Evolutionary conservation across 2,888 invertebrate species (phyloP), one percentile per base, ranked within the genome.

Genomic region (Nemotelus pantherinus): DNA sequence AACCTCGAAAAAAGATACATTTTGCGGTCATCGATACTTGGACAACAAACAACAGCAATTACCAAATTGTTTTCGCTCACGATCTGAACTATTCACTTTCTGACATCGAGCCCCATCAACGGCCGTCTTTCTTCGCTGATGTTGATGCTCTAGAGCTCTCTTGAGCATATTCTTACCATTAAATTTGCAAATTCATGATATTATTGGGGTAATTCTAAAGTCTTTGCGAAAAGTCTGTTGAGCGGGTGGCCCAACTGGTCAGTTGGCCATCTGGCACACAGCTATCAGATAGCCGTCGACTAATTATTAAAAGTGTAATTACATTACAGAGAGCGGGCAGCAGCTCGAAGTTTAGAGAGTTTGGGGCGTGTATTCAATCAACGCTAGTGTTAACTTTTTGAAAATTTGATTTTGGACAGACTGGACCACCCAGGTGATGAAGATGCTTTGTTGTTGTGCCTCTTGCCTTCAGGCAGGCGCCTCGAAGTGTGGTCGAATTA

Each of bases 241-340:
- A 44, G 68, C 68, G 68, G 68, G 68, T 68, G 68, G 68, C 53
- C 68, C 6, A 68, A 50, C 4, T 25, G 4, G 58, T 2, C 25
- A 25, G 25, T 25, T 25, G 25, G 25, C 25, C 25, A 25, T 25
- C 25, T 25, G 25, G 25, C 25, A 39, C 68, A 48, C 48, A 68
- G 44, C 6, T 68, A 25, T 68, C 7, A 68, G 25, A 68, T 68
- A 50, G 41, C 48, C 50, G 48, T 68, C 39, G 68, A 53, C 48
- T 68, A 68, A 68, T 68, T 68, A 68, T 68, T 50, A 39, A 25
- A 25, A 50, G 10, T 50, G 50, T 6, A 68, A n/a, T 68, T 50
- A 25, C 39, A 68, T 10, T 65, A 47, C 44, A 44, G 45, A 65
- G 65, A 65, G 47, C 39, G 45, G 65, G 9, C 65, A 47, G 6